Percentiles rank a stretch among this genome's conserved stretches.
Conservation (phyloP, 2,797 vertebrate species). For the Notamacropus eugenii region DNA sequence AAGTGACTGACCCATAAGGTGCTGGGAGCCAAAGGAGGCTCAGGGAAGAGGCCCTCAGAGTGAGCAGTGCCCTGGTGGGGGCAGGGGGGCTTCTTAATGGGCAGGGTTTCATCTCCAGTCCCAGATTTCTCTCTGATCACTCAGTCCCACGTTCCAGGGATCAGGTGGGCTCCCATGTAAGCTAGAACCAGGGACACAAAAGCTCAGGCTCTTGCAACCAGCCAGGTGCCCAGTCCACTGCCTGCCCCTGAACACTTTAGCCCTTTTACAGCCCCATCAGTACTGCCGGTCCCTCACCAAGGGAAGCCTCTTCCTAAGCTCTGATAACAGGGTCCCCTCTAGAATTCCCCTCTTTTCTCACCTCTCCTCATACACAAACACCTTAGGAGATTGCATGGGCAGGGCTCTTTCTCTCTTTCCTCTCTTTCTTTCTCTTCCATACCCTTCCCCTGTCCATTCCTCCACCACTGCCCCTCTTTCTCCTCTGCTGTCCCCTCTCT, state of each 20-base stretch:
- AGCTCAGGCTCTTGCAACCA: neutral
- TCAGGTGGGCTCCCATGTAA: neutral
- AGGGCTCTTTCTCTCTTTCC: neutral
- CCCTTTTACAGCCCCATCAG: neutral
- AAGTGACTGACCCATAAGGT: neutral
- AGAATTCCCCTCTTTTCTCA: neutral
- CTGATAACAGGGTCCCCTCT: neutral
- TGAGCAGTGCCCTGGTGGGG: neutral
- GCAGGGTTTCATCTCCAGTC: neutral
- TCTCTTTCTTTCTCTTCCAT: neutral
- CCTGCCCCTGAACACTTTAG: neutral
- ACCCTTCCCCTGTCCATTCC: neutral
- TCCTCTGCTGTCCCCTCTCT: neutral
- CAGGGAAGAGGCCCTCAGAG: neutral
- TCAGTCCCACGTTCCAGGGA: neutral
- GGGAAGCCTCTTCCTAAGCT: neutral
- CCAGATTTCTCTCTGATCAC: neutral
- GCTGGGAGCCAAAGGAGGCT: neutral
- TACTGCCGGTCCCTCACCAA: neutral
- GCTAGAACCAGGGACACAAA: neutral
- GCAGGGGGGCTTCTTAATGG: neutral
- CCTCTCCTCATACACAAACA: neutral
- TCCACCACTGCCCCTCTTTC: neutral
- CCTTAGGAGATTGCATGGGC: neutral
- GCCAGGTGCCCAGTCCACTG: neutral